Conservation (phyloP, 2,888 invertebrate species). For the Himalopsyche kuldschensis region DNA sequence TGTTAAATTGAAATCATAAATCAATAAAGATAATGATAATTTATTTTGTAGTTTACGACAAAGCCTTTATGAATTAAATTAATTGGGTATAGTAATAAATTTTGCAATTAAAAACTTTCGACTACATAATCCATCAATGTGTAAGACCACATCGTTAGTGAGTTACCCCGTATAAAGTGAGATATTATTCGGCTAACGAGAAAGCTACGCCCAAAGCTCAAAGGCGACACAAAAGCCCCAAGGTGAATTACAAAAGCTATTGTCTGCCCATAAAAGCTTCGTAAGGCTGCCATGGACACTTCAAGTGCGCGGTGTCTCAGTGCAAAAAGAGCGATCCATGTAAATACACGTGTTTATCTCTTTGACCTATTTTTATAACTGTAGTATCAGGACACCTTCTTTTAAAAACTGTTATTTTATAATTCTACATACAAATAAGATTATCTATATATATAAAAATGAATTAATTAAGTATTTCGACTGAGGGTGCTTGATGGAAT, state of each 20-base stretch:
- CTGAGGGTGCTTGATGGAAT: too few species aligned
- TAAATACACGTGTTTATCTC: not conserved
- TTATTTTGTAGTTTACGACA: too few species aligned
- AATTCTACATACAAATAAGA: too few species aligned
- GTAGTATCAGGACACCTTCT: too few species aligned
- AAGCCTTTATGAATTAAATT: not conserved
- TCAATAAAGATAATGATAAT: too few species aligned
- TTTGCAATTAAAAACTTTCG: not conserved
- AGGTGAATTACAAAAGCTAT: conserved; percentile 17
- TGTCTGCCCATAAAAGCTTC: conserved; percentile 7
- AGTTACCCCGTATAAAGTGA: conserved; percentile 14
- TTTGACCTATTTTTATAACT: not conserved
- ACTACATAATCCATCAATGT: not conserved
- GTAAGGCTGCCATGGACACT: conserved; percentile 1
- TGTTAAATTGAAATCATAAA: too few species aligned
- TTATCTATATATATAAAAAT: too few species aligned
- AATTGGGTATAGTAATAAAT: not conserved
- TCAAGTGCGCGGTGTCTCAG: not conserved
- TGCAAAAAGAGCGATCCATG: not conserved
- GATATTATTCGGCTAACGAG: conserved; percentile 15
- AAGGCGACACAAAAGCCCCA: conserved; percentile 9
- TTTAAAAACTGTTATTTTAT: too few species aligned
- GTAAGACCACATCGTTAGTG: conserved; percentile 12
- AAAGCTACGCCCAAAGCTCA: conserved; percentile 6
- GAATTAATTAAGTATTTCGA: too few species aligned